Evolutionary conservation across 2,888 invertebrate species (phyloP).

Genomic region (Ennomos fuscantarius): DNA sequence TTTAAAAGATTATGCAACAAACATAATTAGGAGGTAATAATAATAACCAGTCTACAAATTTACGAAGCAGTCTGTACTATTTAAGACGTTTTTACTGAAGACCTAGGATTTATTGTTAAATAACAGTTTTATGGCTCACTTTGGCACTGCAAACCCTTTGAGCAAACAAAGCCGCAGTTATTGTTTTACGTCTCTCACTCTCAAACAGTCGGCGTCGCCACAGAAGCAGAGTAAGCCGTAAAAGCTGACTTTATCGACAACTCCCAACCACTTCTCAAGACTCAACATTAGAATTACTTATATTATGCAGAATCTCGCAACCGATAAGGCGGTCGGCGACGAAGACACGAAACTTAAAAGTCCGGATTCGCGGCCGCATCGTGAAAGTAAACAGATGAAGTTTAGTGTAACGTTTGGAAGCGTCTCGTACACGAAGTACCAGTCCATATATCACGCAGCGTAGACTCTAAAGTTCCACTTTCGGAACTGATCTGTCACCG

Average conservation of each 20-base stretch:
- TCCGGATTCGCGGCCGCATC: slow-evolving; percentile 44
- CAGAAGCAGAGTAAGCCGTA: slow-evolving; percentile 83
- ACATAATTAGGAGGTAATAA: slow-evolving; percentile 75
- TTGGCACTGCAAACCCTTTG: slow-evolving; percentile 81
- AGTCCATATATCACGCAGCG: slow-evolving; percentile 62
- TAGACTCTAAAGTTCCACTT: slow-evolving; percentile 47
- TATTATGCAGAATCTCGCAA: slow-evolving; percentile 41
- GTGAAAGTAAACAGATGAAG: slow-evolving; percentile 49
- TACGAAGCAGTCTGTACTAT: slow-evolving; percentile 80
- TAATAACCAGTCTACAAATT: slow-evolving; percentile 81
- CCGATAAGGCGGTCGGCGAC: slow-evolving; percentile 45
- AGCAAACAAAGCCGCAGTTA: slow-evolving; percentile 71
- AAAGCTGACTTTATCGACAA: slow-evolving; percentile 70
- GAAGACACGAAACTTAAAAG: slow-evolving; percentile 37
- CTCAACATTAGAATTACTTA: slow-evolving; percentile 48
- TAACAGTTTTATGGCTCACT: slow-evolving; percentile 82
- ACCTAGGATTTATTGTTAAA: slow-evolving; percentile 66
- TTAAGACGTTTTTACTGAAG: slow-evolving; percentile 78
- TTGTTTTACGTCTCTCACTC: slow-evolving; percentile 54
- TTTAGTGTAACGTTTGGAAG: slow-evolving; percentile 54
- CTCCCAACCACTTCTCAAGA: slow-evolving; percentile 48
- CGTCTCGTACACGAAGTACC: slow-evolving; percentile 58
- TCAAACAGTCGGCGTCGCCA: slow-evolving; percentile 49
- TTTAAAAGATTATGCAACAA: slow-evolving; percentile 66
- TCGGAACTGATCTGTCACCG: slow-evolving; percentile 62